phyloP scores from a whole-genome alignment of 2,113 vertebrate species.

The Cyprinodon brontotheroides region DNA sequence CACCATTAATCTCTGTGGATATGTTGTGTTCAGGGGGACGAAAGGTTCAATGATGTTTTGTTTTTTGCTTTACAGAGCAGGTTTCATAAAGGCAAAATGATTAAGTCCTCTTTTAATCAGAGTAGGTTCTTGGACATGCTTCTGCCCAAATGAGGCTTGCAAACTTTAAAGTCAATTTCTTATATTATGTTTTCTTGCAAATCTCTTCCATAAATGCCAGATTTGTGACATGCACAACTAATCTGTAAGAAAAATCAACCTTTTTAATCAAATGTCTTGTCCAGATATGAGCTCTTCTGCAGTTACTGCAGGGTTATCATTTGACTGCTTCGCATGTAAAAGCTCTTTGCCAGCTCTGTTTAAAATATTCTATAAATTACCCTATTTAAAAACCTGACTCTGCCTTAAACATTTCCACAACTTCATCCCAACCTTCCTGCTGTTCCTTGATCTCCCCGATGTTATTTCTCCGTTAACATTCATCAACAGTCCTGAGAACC shows the following conservation, averaged over 20 bases:
- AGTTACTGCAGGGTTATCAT: not conserved
- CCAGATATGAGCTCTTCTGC: not conserved
- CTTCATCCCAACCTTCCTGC: not conserved
- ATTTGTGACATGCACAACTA: not conserved
- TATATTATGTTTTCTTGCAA: too few relatives aligned
- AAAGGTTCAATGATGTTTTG: too few relatives aligned
- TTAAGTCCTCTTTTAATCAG: too few relatives aligned
- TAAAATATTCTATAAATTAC: not conserved
- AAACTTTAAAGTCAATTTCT: too few relatives aligned
- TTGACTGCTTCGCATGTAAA: not conserved
- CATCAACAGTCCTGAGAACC: not conserved
- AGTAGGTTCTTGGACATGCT: too few relatives aligned
- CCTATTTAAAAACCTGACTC: not conserved
- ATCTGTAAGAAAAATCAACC: not conserved
- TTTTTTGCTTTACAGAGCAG: too few relatives aligned
- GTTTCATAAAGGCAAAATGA: too few relatives aligned
- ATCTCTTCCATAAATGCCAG: too few relatives aligned
- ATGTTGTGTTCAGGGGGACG: too few relatives aligned
- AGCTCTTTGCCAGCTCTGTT: too few relatives aligned
- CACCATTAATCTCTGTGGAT: too few relatives aligned
- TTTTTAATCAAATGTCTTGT: not conserved
- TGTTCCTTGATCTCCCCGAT: not conserved
- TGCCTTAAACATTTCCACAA: not conserved
- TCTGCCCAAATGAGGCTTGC: too few relatives aligned
- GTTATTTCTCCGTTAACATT: not conserved